These are phyloP conservation scores for Pomatorhinus ruficollis DNA, from an alignment of 2,113 vertebrate genomes.

Conservation along the genomic window DNA sequence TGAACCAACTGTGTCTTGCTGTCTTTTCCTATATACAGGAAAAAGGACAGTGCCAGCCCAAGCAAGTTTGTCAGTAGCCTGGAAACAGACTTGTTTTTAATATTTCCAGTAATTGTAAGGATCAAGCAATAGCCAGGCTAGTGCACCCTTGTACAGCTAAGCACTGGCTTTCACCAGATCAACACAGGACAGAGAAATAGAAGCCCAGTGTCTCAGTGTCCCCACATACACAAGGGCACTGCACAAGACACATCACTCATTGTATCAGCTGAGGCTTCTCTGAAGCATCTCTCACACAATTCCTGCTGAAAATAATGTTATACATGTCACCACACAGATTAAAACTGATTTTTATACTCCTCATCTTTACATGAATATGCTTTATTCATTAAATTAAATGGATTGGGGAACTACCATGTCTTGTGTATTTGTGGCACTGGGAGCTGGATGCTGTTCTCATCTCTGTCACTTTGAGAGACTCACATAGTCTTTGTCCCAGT, in stretches of 20 bases:
- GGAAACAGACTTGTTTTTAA: neutral
- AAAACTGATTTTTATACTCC: neutral
- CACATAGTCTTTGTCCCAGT: neutral
- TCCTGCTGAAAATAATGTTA: neutral
- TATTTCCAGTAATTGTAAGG: neutral
- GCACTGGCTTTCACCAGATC: constrained; percentile 10
- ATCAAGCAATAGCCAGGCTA: neutral
- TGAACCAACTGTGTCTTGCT: neutral
- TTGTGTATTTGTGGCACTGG: neutral
- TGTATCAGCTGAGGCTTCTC: neutral
- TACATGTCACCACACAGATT: neutral
- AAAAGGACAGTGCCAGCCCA: neutral
- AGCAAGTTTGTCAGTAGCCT: neutral
- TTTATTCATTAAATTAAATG: neutral
- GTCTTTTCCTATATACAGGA: neutral
- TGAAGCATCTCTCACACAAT: neutral
- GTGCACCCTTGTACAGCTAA: neutral
- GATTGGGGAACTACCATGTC: neutral
- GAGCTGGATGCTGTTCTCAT: neutral
- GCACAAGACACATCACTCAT: neutral
- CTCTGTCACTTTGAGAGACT: neutral
- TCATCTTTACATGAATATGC: neutral
- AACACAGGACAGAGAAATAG: constrained; percentile 2
- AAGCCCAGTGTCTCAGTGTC: neutral
- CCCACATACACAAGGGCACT: neutral